Percentiles rank a stretch among this genome's conserved stretches.
phyloP scores from a whole-genome alignment of 1,140 invertebrate genomes.

The Hylaeus anthracinus region DNA sequence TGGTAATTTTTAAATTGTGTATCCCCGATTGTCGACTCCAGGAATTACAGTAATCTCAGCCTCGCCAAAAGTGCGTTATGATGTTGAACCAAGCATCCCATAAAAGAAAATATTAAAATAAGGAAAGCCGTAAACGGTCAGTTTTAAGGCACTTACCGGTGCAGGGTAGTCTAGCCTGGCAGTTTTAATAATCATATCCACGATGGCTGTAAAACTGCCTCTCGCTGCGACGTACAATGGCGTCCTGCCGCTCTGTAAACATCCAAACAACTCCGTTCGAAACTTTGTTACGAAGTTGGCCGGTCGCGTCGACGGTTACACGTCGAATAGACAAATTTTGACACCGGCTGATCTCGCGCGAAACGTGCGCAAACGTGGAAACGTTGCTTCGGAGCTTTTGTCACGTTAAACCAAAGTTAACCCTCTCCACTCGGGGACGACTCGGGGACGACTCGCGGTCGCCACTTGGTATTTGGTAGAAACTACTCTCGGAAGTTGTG shows the following conservation, averaged over 20 bases:
- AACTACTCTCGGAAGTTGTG: too few relatives aligned
- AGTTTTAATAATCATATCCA: conserved; percentile 92
- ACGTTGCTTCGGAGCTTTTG: not conserved
- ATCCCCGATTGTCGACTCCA: too few relatives aligned
- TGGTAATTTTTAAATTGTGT: too few relatives aligned
- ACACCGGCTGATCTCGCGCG: not conserved
- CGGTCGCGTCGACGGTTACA: not conserved
- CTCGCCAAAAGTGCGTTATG: too few relatives aligned
- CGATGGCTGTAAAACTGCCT: conserved; percentile 91
- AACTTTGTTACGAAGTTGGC: conserved; percentile 44
- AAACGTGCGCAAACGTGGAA: not conserved
- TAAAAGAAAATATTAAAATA: too few relatives aligned
- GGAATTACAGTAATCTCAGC: too few relatives aligned
- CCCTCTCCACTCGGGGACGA: not conserved
- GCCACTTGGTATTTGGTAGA: too few relatives aligned
- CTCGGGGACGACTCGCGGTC: too few relatives aligned
- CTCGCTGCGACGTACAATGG: conserved; percentile 87
- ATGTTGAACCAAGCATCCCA: too few relatives aligned
- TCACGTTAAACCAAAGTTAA: conserved; percentile 19
- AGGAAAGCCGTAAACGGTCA: too few relatives aligned
- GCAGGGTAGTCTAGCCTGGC: conserved; percentile 82
- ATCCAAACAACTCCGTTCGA: conserved; percentile 48
- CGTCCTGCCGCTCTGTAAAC: conserved; percentile 84
- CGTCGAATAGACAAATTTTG: conserved; percentile 31
- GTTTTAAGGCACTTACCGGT: conserved; percentile 42